Base-by-base conservation (phyloP, 2,888 invertebrate genomes). In the Pollenia angustigena region DNA sequence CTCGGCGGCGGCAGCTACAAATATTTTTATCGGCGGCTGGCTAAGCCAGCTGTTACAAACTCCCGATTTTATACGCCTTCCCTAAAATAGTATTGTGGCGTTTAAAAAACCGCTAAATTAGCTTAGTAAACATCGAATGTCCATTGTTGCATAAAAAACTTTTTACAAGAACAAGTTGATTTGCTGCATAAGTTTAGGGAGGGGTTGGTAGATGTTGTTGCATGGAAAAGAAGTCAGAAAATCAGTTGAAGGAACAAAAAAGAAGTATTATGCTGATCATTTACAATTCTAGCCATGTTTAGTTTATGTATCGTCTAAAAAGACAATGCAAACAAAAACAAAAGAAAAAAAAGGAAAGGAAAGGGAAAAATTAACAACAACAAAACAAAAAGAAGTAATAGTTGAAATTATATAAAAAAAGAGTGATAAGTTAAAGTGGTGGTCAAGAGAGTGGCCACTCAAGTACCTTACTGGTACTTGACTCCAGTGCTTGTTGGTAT, bases 221-320 rank as follows among this genome's bases (percentile, higher is more conserved):
- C 42, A 64, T 32, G n/a, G 62, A 62, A 64, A 46, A 83, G 14
- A 52, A 52, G 16, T n/a, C 52, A 52, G 52, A 42, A 42, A 52
- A 62, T 50, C 66, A 46, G 54, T 23, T 78, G 46, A 54, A 71
- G 23, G 11, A 40, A 64, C 12, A 52, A 60, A 10, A 58, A 60
- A 81, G 32, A 62, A 80, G 58, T 76, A 85, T 85, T 87, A 87
- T 88, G 87, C 83, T 86, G 88, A 88, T 89, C 89, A 88, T 88
- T 88, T 89, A 80, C 85, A 87, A 88, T 88, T 89, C 88, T 85
- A 87, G 74, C 74, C 88, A 89, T 88, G 89, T 85, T 81, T 85
- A 62, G 64, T 72, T 84, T 85, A 72, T 79, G 68, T 71, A 87
- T 69, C 81, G 79, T 87, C 75, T 85, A 58, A 71, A 69, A 82